Evolutionary conservation across 2,113 vertebrate genomes (phyloP).

Genomic region (Xyrauchen texanus): DNA sequence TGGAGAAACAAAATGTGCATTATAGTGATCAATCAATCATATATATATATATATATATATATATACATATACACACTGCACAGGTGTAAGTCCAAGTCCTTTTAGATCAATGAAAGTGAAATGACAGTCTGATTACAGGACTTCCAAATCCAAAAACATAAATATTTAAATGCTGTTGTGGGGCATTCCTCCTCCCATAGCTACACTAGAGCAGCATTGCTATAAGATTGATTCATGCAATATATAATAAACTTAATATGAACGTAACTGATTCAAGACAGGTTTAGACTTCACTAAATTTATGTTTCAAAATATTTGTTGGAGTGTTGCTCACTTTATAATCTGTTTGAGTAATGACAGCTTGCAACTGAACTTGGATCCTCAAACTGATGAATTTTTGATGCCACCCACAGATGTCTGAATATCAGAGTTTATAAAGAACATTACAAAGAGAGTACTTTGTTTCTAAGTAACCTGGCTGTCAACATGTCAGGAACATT

Average conservation of each 20-base stretch:
- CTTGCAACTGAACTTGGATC: too few relatives aligned
- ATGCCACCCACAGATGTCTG: too few relatives aligned
- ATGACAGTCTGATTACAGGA: neutral
- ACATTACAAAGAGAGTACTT: too few relatives aligned
- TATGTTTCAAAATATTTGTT: too few relatives aligned
- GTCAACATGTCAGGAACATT: too few relatives aligned
- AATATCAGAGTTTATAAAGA: too few relatives aligned
- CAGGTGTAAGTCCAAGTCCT: neutral
- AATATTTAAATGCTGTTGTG: slow-evolving; percentile 10
- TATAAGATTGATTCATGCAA: neutral
- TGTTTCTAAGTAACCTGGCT: too few relatives aligned
- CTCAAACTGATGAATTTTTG: too few relatives aligned
- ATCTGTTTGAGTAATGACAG: too few relatives aligned
- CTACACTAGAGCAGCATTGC: slow-evolving; percentile 1
- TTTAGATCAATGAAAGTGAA: neutral
- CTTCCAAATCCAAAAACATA: neutral
- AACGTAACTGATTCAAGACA: neutral
- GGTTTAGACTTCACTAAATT: neutral
- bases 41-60: too few relatives aligned
- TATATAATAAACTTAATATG: neutral
- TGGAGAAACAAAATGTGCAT: neutral
- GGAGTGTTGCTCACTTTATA: too few relatives aligned
- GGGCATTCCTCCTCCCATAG: slow-evolving; percentile 10
- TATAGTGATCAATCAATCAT: neutral
- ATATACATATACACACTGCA: too few relatives aligned